These are phyloP conservation scores for Pelecanus crispus DNA, from an alignment of 2,113 vertebrate species.

Conservation along the genomic window DNA sequence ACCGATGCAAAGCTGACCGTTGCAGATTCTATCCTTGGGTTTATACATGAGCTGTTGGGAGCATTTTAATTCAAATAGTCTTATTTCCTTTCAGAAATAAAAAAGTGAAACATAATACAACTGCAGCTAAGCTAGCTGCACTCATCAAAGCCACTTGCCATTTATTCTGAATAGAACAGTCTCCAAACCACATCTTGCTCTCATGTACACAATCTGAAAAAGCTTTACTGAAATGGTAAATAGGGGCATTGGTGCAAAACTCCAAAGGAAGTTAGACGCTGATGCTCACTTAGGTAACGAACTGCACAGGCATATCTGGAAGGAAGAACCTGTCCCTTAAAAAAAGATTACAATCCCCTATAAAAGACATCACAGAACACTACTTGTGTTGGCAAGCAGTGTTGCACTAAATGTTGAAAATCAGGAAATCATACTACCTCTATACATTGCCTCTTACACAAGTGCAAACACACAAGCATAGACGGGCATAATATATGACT, in stretches of 20 bases:
- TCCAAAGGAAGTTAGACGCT: background rate
- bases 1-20: background rate
- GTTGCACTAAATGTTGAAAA: background rate
- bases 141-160: background rate
- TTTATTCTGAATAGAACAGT: background rate
- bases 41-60: background rate
- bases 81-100: background rate
- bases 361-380: background rate
- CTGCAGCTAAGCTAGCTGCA: background rate
- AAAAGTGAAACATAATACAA: background rate
- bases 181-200: background rate
- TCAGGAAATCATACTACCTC: background rate
- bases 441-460: background rate
- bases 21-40: background rate
- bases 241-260: background rate
- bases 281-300: background rate
- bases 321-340: background rate
- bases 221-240: background rate
- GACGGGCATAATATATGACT: background rate
- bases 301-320: background rate
- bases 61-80: slow-evolving; percentile 16
- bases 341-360: background rate
- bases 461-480: background rate
- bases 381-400: too few relatives aligned
- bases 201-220: background rate